phyloP scores from a whole-genome alignment of 2,113 vertebrate species.

The Neopipo cinnamomea region DNA sequence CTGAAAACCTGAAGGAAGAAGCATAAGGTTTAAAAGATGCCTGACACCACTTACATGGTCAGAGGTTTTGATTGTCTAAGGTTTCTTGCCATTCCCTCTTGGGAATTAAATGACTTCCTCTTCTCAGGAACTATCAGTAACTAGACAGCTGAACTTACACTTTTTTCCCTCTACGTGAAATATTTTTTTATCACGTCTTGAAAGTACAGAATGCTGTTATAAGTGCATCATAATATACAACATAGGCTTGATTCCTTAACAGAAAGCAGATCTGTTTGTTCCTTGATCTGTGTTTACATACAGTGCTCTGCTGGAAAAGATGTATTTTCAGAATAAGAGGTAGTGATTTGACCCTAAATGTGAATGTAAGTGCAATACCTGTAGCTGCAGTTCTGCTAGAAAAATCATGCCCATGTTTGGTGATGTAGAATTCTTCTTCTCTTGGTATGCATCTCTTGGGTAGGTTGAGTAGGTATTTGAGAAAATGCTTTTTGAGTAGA shows the following conservation, averaged over 20 bases:
- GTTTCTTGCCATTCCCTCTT: background rate
- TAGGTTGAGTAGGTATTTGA: background rate
- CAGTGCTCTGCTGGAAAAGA: background rate
- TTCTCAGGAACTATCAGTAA: background rate
- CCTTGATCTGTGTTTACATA: background rate
- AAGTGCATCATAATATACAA: background rate
- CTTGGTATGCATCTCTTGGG: background rate
- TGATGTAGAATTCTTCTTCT: background rate
- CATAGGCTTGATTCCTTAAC: background rate
- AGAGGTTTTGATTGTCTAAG: background rate
- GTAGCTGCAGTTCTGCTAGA: background rate
- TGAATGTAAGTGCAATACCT: background rate
- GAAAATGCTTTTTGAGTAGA: background rate
- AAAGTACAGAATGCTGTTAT: background rate
- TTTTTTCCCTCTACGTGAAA: background rate
- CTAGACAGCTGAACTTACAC: background rate
- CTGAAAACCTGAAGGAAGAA: background rate
- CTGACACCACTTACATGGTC: background rate
- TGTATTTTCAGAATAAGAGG: background rate
- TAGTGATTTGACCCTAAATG: background rate
- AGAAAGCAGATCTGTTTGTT: background rate
- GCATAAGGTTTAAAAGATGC: background rate
- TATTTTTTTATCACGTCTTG: fast-evolving
- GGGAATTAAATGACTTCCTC: background rate
- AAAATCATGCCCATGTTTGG: background rate